Evolutionary conservation across 2,888 invertebrate species (phyloP), one percentile per base, ranked within the genome.

Genomic region (Heterodera filipjevi): DNA sequence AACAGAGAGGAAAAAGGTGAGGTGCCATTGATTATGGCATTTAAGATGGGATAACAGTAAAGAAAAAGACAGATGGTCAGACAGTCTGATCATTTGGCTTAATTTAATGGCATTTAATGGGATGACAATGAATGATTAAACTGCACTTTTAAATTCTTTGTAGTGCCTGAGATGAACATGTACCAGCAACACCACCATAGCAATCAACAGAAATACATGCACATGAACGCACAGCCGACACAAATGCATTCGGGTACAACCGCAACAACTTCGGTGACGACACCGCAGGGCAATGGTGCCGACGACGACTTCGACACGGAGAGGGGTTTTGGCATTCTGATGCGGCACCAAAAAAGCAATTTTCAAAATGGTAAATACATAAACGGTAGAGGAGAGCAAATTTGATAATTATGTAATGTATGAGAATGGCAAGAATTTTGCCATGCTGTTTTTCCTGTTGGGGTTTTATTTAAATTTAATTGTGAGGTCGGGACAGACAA

Each of bases 251-350:
- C 68, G 8, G 16, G 32, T 32, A 35, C 68, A 6, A 68, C 68
- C 33, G 68, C 68, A 19, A 68, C 68, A 35, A 68, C 68, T 3
- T 33, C 59, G 22, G n/a, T 59, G 27, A 59, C 59, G 27, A 59
- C 59, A 27, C 59, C 59, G 27, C 59, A 59, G 8, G n/a, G 27
- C 53, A 30, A 49, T n/a, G 44, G 30, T 3, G 49, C n/a, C 53
- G 53, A 46, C 22, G 39, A 74, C 33, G 71, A 35, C 30, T 32
- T 32, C n/a, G 66, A 12, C 19, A 22, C 30, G 14, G 59, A 46
- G 46, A 16, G 74, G 35, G 71, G 66, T 32, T 64, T 32, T 64
- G 71, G 66, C 53, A 75, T 32, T 64, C 66, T 16, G 75, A 35
- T 33, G 74, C 35, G 3, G 30, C 14, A 39, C 44, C 33, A 14